Evolutionary conservation across 2,113 vertebrate genomes (phyloP).

Genomic region (Taxidea taxus): DNA sequence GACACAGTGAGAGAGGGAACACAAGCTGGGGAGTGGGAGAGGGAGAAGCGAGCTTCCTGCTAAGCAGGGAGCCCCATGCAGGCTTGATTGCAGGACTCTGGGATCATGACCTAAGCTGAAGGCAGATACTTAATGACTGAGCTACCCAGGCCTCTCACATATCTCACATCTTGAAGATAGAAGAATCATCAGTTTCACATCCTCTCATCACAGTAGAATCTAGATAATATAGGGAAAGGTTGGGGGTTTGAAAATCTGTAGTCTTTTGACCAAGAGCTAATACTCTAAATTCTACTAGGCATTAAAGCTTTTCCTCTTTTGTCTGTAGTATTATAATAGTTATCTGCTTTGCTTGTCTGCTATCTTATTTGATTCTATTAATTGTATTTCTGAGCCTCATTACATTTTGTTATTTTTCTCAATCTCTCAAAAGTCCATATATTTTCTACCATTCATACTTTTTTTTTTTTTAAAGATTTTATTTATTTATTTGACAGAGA

Average conservation of each 20-base stretch:
- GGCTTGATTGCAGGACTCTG: no score
- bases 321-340: neutral
- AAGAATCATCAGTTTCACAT: neutral
- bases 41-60: no score
- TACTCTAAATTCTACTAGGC: neutral
- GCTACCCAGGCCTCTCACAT: neutral
- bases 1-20: no score
- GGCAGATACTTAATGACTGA: no score
- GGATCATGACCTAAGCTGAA: no score
- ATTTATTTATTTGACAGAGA: no score
- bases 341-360: neutral
- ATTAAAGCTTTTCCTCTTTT: conserved; percentile 31
- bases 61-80: no score
- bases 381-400: conserved; percentile 17
- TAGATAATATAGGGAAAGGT: neutral
- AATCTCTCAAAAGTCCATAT: neutral
- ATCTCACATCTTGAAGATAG: neutral
- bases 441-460: conserved; percentile 28
- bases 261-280: neutral
- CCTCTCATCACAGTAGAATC: neutral
- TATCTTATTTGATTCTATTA: conserved; percentile 28
- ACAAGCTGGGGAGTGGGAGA: no score
- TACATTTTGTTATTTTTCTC: conserved; percentile 49
- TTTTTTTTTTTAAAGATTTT: no score
- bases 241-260: neutral